Base-by-base conservation (phyloP, 1,140 invertebrate species). In the Ctenoplectra terminalis region DNA sequence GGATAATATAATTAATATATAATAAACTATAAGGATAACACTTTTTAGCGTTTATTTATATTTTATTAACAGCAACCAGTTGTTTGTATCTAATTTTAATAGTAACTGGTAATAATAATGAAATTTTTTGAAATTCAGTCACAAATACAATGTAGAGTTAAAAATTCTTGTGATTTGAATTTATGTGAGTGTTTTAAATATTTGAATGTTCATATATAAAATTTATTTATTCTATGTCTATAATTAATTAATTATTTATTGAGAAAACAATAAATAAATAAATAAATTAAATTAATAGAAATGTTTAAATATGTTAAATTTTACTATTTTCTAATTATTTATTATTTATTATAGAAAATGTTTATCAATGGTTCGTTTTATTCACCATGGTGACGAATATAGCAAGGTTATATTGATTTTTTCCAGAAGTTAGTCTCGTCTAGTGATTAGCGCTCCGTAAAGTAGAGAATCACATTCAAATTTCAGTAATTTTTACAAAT, bases 331-430 rank as follows among this genome's bases (percentile, higher is more conserved):
- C 2, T 60, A 56, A n/a, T n/a, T n/a, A n/a, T n/a, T n/a, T n/a
- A 20, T 2, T 26, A 26, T 43, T 60, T 61, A 34, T 37, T 23
- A 26, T 48, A n/a, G 11, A 74, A 50, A 20, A 29, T 70, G 17
- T n/a, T 46, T 46, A 69, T 81, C 69, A 78, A 52, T 69, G 48
- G 20, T 54, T 50, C 58, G 48, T 66, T 61, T 31, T 61, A 60
- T 85, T 88, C 76, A 87, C 87, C 83, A 88, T 88, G 87, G 54
- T 69, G 79, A 88, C 79, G 86, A 58, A 52, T 60, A 82, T 29
- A 76, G 13, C 40, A 52, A 84, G 73, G 80, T 84, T 81, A 64
- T 86, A 88, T 88, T 73, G 87, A 88, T 88, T 56, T 82, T 37
- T 37, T n/a, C 26, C 37, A 31, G 13, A 52, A 70, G 52, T 56